Base-by-base conservation (phyloP, 2,113 vertebrate genomes). In the Mungos mungo region DNA sequence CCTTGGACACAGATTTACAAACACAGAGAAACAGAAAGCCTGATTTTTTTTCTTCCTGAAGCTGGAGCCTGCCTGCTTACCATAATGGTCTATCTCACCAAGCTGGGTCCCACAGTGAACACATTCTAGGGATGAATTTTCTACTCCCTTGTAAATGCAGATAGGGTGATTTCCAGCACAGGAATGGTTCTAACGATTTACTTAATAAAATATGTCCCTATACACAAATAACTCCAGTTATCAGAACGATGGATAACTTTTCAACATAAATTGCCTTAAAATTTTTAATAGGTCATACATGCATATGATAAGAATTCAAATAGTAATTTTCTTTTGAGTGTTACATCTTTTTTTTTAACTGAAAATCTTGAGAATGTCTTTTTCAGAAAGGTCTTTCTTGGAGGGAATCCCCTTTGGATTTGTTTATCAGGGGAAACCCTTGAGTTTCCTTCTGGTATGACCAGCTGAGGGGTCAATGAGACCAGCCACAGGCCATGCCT, bases 241-340 rank as follows among this genome's bases (percentile, higher is more conserved):
- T 12, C 23, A 85, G 90, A 80, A 89, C 85, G 19, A 35, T 2
- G 63, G 41, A 29, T 86, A 87, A 85, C 13, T 71, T 89, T 92
- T 33, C 54, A 81, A 23, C 3, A 69, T 15, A 81, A 57, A 27
- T n/a, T 45, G 13, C 16, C 77, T 92, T 88, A 65, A 65, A 82
- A 33, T 0, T 88, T 92, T 81, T 69, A 94, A 86, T 12, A 38
- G 25, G 5, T 23, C 66, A 47, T 50, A 50, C 23, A 38, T 27
- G 3, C 33, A 50, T 35, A 54, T n/a, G 31, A 45, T 81, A 82
- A 68, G 6, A 89, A 76, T 68, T 89, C 27, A 85, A 80, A 52
- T 14, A 35, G 18, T 21, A 88, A 47, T 87, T 95, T 96, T 88
- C 80, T 95, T 93, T 87, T 65, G 85, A 90, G 86, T 54, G 25